A percentile compares a stretch with the other conserved stretches of the same genome.
Conservation (phyloP, 2,888 invertebrate species). For the Drosophila percnosoma region DNA sequence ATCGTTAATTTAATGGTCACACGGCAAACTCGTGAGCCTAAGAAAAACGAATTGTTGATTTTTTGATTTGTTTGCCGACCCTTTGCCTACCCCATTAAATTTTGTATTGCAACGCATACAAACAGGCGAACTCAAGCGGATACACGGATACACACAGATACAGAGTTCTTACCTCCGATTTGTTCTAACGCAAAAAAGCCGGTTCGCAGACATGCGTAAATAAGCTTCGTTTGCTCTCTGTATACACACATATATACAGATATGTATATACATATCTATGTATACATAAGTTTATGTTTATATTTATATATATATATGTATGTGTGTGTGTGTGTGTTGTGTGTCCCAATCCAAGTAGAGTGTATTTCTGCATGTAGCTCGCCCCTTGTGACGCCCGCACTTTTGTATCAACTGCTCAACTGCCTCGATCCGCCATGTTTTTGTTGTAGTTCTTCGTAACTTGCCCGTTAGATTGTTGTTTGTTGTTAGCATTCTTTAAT, state of each 20-base stretch:
- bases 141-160: constrained; percentile 48
- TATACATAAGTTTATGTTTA: constrained; percentile 4
- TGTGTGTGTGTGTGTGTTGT: constrained; percentile 14
- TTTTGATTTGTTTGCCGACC: constrained; percentile 27
- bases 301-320: constrained; percentile 7
- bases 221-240: constrained; percentile 32
- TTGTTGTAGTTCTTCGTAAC: not conserved
- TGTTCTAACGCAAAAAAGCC: constrained; percentile 72
- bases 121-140: not conserved
- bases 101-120: constrained; percentile 67
- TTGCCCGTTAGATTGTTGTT: constrained; percentile 31
- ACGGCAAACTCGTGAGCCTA: constrained; percentile 37
- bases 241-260: constrained; percentile 4
- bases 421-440: constrained; percentile 65
- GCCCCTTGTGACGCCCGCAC: constrained; percentile 9
- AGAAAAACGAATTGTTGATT: constrained; percentile 8
- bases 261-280: constrained; percentile 11
- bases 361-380: not conserved
- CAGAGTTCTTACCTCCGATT: not conserved
- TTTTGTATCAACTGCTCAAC: constrained; percentile 7
- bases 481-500: constrained; percentile 42
- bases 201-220: constrained; percentile 77
- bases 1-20: constrained; percentile 44
- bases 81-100: constrained; percentile 83
- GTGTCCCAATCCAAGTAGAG: not conserved